Percentiles rank a stretch among this genome's conserved stretches.
Evolutionary conservation across 2,888 invertebrate species (phyloP).

Genomic region (Ametastegia equiseti): DNA sequence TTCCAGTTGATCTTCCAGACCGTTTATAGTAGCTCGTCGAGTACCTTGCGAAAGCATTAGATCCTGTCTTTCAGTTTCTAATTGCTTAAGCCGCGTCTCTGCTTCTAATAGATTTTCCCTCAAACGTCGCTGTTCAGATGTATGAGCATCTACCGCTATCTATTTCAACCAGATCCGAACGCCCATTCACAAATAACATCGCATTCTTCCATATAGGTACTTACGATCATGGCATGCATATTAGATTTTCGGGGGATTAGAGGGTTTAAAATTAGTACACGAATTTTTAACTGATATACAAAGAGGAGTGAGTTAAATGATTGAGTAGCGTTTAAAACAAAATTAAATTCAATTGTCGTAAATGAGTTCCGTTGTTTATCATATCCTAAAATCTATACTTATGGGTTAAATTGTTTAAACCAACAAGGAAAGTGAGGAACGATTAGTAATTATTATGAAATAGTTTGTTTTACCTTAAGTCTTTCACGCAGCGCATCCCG

Average conservation of each 20-base stretch:
- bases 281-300: not conserved
- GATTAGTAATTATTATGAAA: not conserved
- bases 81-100: constrained; percentile 76
- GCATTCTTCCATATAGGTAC: constrained; percentile 31
- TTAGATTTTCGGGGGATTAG: not conserved
- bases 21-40: constrained; percentile 77
- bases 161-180: constrained; percentile 58
- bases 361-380: not conserved
- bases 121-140: constrained; percentile 76
- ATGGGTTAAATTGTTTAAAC: constrained; percentile 23
- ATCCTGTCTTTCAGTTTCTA: constrained; percentile 80
- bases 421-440: constrained; percentile 50
- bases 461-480: constrained; percentile 76
- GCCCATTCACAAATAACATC: constrained; percentile 51
- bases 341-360: not conserved
- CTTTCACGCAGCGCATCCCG: constrained; percentile 79
- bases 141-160: constrained; percentile 75
- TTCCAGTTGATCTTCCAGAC: constrained; percentile 79
- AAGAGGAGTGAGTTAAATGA: no score
- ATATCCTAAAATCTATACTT: not conserved
- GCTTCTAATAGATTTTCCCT: constrained; percentile 77
- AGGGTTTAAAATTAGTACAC: not conserved
- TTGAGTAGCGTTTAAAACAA: not conserved
- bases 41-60: constrained; percentile 77
- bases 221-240: constrained; percentile 25